phyloP scores from a whole-genome alignment of 2,113 vertebrate genomes.

The Irena cyanogastra region DNA sequence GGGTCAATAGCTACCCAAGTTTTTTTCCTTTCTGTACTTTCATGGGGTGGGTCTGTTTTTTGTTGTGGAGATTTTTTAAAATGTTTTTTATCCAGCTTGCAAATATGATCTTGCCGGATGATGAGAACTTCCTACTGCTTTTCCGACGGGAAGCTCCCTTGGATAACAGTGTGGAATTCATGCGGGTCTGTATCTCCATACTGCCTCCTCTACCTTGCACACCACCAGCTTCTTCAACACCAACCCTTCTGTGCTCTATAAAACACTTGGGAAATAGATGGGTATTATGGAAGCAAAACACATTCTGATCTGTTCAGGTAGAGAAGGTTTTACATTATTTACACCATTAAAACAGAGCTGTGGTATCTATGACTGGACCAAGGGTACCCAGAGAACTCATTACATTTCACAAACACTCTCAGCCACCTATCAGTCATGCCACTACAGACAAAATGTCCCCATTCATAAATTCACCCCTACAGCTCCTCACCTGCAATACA shows the following conservation, averaged over 20 bases:
- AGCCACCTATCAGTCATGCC: not conserved
- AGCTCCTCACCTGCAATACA: not conserved
- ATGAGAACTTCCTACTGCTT: conserved; percentile 92
- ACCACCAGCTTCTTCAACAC: not conserved
- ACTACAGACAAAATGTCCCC: not conserved
- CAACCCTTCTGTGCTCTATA: accelerated
- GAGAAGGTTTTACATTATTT: not conserved
- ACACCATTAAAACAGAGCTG: not conserved
- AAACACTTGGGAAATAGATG: not conserved
- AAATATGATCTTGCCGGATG: conserved; percentile 85
- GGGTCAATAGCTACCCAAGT: not conserved
- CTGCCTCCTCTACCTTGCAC: not conserved
- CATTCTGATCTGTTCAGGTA: not conserved
- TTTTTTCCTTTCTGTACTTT: not conserved
- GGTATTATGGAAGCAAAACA: not conserved
- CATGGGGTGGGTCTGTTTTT: not conserved
- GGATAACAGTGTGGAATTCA: conserved; percentile 96
- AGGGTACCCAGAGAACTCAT: not conserved
- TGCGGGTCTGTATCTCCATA: conserved; percentile 75
- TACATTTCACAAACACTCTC: not conserved
- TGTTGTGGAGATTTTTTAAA: accelerated
- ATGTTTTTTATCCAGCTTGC: conserved; percentile 76
- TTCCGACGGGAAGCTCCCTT: conserved; percentile 88
- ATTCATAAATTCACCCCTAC: not conserved
- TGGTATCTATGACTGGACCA: not conserved